These are phyloP conservation scores for Fregetta grallaria DNA, from an alignment of 2,113 vertebrate species.

Conservation along the genomic window DNA sequence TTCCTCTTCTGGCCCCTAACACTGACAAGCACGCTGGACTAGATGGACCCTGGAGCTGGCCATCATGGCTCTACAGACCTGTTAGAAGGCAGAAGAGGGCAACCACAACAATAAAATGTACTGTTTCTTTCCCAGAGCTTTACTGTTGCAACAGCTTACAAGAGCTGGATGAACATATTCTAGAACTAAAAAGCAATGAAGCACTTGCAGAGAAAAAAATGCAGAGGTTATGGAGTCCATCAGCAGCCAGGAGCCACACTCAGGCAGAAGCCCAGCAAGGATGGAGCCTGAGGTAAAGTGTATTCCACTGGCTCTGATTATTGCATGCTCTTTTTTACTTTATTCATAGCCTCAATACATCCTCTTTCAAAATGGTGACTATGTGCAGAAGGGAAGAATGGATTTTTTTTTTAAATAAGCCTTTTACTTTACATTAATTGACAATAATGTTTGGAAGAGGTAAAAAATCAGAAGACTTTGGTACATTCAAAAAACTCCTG, in stretches of 20 bases:
- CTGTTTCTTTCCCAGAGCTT: not conserved
- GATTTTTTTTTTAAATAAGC: not conserved
- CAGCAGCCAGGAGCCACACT: not conserved
- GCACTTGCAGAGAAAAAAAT: not conserved
- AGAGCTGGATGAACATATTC: not conserved
- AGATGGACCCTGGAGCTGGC: not conserved
- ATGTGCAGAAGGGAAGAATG: not conserved
- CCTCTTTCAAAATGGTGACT: not conserved
- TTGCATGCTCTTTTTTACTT: not conserved
- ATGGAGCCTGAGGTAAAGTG: not conserved
- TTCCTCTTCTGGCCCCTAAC: not conserved
- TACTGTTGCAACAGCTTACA: not conserved
- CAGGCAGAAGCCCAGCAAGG: not conserved
- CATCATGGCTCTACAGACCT: not conserved
- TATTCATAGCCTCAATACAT: not conserved
- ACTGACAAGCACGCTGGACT: not conserved
- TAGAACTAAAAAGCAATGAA: not conserved
- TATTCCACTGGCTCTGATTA: not conserved
- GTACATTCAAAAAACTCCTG: not conserved
- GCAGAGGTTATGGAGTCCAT: not conserved
- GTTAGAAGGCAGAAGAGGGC: not conserved
- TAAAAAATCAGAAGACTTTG: not conserved
- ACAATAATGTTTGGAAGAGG: not conserved
- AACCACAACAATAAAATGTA: not conserved
- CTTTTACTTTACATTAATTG: not conserved